These are phyloP conservation scores for Agapetus fuscipes DNA, from an alignment of 2,888 invertebrate species.

Conservation along the genomic window DNA sequence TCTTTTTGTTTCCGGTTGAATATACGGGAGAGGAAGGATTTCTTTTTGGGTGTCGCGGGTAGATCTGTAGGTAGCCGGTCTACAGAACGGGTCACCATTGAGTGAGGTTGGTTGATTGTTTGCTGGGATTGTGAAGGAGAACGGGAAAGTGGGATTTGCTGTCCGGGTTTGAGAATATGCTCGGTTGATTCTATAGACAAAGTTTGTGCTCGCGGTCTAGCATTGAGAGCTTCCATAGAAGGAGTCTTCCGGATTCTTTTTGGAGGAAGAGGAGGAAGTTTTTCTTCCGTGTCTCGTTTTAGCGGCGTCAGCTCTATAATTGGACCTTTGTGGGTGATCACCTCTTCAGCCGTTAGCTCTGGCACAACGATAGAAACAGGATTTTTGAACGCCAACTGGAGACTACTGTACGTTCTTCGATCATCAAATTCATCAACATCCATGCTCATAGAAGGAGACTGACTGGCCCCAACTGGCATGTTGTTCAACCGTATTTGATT, in stretches of 20 bases:
- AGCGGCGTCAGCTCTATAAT: constrained; percentile 44
- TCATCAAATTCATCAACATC: constrained; percentile 63
- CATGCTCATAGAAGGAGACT: constrained; percentile 29
- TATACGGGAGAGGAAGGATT: constrained; percentile 40
- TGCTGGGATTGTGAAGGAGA: constrained; percentile 23
- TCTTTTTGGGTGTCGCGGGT: constrained; percentile 37
- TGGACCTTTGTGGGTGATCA: constrained; percentile 41
- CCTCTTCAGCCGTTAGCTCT: constrained; percentile 50
- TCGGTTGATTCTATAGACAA: constrained; percentile 29
- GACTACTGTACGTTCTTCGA: constrained; percentile 70
- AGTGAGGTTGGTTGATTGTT: constrained; percentile 23
- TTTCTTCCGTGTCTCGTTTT: constrained; percentile 47
- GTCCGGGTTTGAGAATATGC: constrained; percentile 34
- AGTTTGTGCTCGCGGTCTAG: constrained; percentile 34
- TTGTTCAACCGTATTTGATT: constrained; percentile 52
- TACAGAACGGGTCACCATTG: constrained; percentile 24
- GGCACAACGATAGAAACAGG: constrained; percentile 53
- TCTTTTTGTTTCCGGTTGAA: constrained; percentile 34
- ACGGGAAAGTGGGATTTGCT: constrained; percentile 24
- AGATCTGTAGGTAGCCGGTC: constrained; percentile 36
- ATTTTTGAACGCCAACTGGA: constrained; percentile 79
- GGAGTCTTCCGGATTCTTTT: constrained; percentile 58
- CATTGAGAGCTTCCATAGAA: constrained; percentile 31
- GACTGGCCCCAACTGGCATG: constrained; percentile 28
- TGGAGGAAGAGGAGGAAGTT: constrained; percentile 70